These are phyloP conservation scores for Hemistola chrysoprasaria DNA, from an alignment of 2,888 invertebrate genomes.

Conservation along the genomic window DNA sequence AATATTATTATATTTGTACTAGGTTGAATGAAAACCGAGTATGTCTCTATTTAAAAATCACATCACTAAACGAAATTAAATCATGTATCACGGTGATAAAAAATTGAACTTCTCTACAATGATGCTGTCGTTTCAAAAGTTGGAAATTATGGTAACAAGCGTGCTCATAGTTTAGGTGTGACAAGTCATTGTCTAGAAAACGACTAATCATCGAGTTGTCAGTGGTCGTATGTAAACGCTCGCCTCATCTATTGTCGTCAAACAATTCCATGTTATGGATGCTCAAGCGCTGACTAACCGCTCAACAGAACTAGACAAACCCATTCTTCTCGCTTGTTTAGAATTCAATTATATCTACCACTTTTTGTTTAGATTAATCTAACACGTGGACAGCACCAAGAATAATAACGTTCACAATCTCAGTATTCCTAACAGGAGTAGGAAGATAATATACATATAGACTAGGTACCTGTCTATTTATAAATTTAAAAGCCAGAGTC, in stretches of 20 bases:
- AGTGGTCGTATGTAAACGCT: conserved; percentile 52
- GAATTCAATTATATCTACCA: conserved; percentile 28
- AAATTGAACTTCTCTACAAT: no score
- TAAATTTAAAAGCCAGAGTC: no score
- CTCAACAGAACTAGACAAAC: conserved; percentile 34
- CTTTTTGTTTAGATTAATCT: conserved; percentile 27
- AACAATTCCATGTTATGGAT: conserved; percentile 74
- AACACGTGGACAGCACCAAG: conserved; percentile 23
- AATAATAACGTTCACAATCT: background rate
- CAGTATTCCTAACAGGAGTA: no score
- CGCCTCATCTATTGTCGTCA: conserved; percentile 57
- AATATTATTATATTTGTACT: no score
- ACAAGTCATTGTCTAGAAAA: conserved; percentile 61
- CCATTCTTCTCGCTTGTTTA: conserved; percentile 38
- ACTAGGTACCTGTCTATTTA: no score
- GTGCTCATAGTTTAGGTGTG: conserved; percentile 26
- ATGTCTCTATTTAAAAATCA: no score
- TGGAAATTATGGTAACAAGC: conserved; percentile 43
- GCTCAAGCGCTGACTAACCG: conserved; percentile 58
- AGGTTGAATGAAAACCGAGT: no score
- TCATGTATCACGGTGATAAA: no score
- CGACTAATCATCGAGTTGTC: conserved; percentile 54
- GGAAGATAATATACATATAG: no score
- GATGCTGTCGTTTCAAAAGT: conserved; percentile 32
- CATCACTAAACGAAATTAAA: no score